Evolutionary conservation across 37 sponge, comb jelly and placozoan genomes (phyloP), one percentile per base, ranked within the genome.

Genomic region (Eunapius fragilis): DNA sequence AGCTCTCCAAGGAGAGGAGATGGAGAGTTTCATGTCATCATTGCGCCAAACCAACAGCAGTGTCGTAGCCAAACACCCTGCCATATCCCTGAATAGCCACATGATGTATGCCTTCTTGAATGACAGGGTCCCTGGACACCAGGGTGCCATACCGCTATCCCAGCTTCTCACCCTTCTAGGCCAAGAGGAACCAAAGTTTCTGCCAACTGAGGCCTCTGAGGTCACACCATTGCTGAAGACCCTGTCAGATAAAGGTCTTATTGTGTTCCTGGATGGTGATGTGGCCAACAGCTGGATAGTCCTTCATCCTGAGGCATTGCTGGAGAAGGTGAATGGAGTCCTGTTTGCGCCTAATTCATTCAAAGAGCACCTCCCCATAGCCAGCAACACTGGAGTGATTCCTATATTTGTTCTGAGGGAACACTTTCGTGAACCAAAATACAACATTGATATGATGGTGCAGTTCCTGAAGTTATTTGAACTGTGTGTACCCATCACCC

Each of bases 31-130:
- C 14, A 58, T 58, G 58, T 58, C 17, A 10, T 17, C 22, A 19
- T 19, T 58, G 14, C 58, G 22, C 22, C 19, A 58, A 19, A 58
- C 58, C 58, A 58, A 58, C 14, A 19, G 14, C 14, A 10, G 1
- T 13, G 58, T 58, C 30, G 13, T 80, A 19, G 32, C 80, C 34
- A 12, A 31, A 24, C 68, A 67, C 69, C 30, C 35, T 33, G 24
- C 3, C 69, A 80, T 32, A 33, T 80, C 68, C 32, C 68, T 31
- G 6, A 67, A 68, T 28, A 67, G 33, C 4, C 31, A 80, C 69
- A 19, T 80, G 58, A 19, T 80, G 69, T 37, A 80, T 68, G 80
- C 80, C 69, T 31, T 68, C 32, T 68, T 80, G 31, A 80, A 67
- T 12, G n/a, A 50, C 31, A 68, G 28, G 17, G 35, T 80, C 14